These are phyloP conservation scores for Eriosoma lanigerum DNA, from an alignment of 1,140 invertebrate genomes.

Conservation along the genomic window DNA sequence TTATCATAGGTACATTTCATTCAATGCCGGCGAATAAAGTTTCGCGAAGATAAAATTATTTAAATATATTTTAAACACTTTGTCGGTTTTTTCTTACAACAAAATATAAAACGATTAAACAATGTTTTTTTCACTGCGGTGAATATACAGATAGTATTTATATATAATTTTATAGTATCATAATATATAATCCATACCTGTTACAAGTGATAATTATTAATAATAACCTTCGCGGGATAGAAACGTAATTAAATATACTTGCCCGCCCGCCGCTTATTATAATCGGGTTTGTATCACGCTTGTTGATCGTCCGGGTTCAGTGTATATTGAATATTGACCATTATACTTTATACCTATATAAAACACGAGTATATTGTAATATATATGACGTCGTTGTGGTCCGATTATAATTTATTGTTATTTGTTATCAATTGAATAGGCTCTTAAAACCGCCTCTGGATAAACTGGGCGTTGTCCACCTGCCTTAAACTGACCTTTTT, in stretches of 20 bases:
- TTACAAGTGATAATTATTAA: neutral
- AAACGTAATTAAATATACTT: neutral
- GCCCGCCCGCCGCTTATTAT: neutral
- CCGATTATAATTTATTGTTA: neutral
- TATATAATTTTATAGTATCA: no score
- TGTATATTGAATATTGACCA: neutral
- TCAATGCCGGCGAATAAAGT: no score
- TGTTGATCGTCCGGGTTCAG: neutral
- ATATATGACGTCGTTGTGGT: neutral
- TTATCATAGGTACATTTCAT: no score
- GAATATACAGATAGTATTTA: no score
- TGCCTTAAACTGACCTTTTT: neutral
- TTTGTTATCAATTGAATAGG: constrained; percentile 2
- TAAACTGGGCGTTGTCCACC: neutral
- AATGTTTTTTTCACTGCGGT: no score
- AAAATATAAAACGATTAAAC: no score
- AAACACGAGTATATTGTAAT: no score
- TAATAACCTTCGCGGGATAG: neutral
- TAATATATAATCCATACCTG: no score
- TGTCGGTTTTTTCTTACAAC: no score
- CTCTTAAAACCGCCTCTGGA: neutral
- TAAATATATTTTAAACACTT: no score
- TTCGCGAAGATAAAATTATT: no score
- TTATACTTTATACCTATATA: neutral
- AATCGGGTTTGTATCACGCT: constrained; percentile 15